Percentiles rank a stretch among this genome's conserved stretches.
These are phyloP conservation scores for Tiliacea citrago DNA, from an alignment of 2,888 invertebrate genomes.

Conservation along the genomic window DNA sequence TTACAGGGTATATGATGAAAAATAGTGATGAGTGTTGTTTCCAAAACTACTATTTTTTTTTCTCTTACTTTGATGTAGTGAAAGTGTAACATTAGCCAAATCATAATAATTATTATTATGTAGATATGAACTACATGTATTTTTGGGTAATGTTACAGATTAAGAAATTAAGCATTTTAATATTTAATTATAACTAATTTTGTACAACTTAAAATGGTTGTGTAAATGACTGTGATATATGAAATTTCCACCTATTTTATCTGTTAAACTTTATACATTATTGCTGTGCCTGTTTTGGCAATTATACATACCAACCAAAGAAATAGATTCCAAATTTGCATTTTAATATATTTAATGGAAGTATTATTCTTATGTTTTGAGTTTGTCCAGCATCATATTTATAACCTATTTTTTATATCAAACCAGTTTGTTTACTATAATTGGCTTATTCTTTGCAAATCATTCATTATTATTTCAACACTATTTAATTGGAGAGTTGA, in stretches of 20 bases:
- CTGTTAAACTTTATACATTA: slow-evolving; percentile 54
- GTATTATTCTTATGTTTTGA: slow-evolving; percentile 49
- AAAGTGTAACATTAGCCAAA: slow-evolving; percentile 55
- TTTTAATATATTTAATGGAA: slow-evolving; percentile 54
- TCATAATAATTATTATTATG: slow-evolving; percentile 8
- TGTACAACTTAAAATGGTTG: slow-evolving; percentile 71
- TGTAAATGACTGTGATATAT: slow-evolving; percentile 77
- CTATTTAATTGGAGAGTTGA: neutral
- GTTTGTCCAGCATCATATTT: slow-evolving; percentile 34
- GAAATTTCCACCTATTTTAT: slow-evolving; percentile 69
- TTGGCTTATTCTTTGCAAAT: slow-evolving; percentile 13
- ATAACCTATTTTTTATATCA: slow-evolving; percentile 27
- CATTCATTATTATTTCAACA: neutral
- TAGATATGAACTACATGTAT: slow-evolving; percentile 42
- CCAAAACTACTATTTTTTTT: slow-evolving; percentile 38
- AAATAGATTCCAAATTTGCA: slow-evolving; percentile 58
- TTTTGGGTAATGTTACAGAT: slow-evolving; percentile 56
- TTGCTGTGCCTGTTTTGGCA: slow-evolving; percentile 52
- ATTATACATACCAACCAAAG: slow-evolving; percentile 69
- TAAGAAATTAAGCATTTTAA: slow-evolving; percentile 34
- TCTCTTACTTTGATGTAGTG: slow-evolving; percentile 33
- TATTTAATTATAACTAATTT: slow-evolving; percentile 48
- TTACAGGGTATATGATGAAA: slow-evolving; percentile 56
- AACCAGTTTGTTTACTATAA: slow-evolving; percentile 4
- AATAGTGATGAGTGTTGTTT: slow-evolving; percentile 51